These are phyloP conservation scores for Sciaenops ocellatus DNA, from an alignment of 2,797 vertebrate genomes.

Conservation along the genomic window DNA sequence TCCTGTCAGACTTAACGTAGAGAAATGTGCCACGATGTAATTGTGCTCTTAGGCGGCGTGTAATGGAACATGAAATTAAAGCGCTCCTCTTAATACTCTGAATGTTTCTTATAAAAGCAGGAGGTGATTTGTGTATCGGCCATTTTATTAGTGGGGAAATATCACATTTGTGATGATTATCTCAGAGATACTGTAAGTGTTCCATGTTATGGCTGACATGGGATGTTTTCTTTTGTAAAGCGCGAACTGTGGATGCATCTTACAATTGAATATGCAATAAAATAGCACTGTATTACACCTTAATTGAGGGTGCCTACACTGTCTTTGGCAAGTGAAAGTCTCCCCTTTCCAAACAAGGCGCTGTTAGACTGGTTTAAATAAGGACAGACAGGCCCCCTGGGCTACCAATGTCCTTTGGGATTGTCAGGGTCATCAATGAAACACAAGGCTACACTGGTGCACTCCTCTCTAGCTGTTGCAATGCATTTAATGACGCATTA, in stretches of 20 bases:
- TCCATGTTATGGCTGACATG: conserved; percentile 6
- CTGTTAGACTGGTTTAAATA: conserved; percentile 59
- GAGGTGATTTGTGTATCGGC: conserved; percentile 34
- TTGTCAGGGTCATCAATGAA: conserved; percentile 64
- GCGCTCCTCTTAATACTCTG: conserved; percentile 35
- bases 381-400: conserved; percentile 65
- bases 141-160: conserved; percentile 29
- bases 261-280: conserved; percentile 29
- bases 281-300: conserved; percentile 29
- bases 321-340: conserved; percentile 50
- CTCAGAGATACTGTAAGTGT: conserved; percentile 2
- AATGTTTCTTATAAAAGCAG: conserved; percentile 52
- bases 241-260: neutral
- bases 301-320: conserved; percentile 41
- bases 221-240: conserved; percentile 23
- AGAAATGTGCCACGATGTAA: conserved; percentile 46
- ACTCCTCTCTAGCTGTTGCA: conserved; percentile 17
- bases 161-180: conserved; percentile 28
- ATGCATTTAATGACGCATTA: conserved; percentile 13
- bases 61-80: conserved; percentile 74
- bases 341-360: conserved; percentile 53
- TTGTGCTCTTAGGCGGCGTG: conserved; percentile 42
- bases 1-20: conserved; percentile 55
- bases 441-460: conserved; percentile 33
- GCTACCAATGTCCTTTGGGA: conserved; percentile 65